These are phyloP conservation scores for Frieseomelitta varia DNA, from an alignment of 1,140 invertebrate genomes.

Conservation along the genomic window DNA sequence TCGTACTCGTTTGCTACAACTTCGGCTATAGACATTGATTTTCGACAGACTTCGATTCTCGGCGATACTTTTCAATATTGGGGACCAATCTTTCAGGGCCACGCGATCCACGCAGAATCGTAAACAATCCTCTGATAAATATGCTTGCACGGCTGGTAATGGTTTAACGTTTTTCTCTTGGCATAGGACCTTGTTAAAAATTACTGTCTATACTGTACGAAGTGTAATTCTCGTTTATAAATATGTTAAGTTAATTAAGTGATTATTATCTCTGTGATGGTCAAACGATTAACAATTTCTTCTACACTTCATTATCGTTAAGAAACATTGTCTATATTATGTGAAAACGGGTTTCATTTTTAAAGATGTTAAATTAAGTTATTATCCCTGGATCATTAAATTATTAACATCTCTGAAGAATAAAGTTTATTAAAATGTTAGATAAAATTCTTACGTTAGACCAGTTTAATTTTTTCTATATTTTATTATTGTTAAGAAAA, in stretches of 20 bases:
- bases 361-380: too few relatives aligned
- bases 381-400: too few relatives aligned
- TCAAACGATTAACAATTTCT: slow-evolving; percentile 2
- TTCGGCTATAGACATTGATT: slow-evolving; percentile 60
- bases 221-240: neutral
- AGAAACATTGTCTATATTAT: too few relatives aligned
- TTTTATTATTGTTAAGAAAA: too few relatives aligned
- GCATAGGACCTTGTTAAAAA: slow-evolving; percentile 58
- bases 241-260: neutral
- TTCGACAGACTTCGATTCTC: slow-evolving; percentile 56
- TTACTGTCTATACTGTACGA: neutral
- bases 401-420: too few relatives aligned
- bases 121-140: slow-evolving; percentile 52
- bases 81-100: slow-evolving; percentile 58
- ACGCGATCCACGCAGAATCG: slow-evolving; percentile 62
- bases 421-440: neutral
- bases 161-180: slow-evolving; percentile 46
- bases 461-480: neutral
- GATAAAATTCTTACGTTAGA: neutral
- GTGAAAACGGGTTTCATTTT: too few relatives aligned
- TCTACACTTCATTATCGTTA: too few relatives aligned
- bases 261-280: neutral
- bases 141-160: slow-evolving; percentile 37
- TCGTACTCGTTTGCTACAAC: slow-evolving; percentile 42
- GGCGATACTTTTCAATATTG: slow-evolving; percentile 56